phyloP scores from a whole-genome alignment of 1,140 invertebrate genomes.

The Ostrea edulis region DNA sequence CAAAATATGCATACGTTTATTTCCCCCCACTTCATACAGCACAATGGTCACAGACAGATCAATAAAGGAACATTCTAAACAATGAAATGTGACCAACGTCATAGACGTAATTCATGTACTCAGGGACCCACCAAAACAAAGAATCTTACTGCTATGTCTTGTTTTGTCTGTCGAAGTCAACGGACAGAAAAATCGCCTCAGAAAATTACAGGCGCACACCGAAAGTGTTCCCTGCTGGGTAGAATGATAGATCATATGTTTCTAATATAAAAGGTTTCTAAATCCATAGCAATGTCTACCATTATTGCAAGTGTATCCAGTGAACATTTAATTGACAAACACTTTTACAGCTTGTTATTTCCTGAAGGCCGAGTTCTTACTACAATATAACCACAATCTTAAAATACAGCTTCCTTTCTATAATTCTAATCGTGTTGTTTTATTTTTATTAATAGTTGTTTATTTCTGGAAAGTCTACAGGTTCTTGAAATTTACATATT shows the following conservation, averaged over 20 bases:
- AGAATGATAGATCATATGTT: constrained; percentile 35
- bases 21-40: too few species aligned
- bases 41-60: too few species aligned
- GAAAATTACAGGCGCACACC: background rate
- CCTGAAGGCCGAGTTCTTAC: background rate
- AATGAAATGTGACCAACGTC: too few species aligned
- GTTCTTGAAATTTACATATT: background rate
- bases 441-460: background rate
- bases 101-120: too few species aligned
- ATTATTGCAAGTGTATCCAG: background rate
- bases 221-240: background rate
- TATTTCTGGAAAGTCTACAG: background rate
- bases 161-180: constrained; percentile 1
- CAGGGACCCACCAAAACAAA: too few species aligned
- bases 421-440: background rate
- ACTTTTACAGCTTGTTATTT: constrained; percentile 7
- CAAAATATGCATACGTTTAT: too few species aligned
- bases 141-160: too few species aligned
- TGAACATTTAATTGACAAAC: constrained; percentile 34
- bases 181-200: background rate
- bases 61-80: too few species aligned
- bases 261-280: constrained; percentile 9
- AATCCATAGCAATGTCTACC: constrained; percentile 5
- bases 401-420: background rate
- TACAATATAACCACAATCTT: background rate